These are phyloP conservation scores for Macrosteles quadrilineatus DNA, from an alignment of 1,140 invertebrate genomes.

Conservation along the genomic window DNA sequence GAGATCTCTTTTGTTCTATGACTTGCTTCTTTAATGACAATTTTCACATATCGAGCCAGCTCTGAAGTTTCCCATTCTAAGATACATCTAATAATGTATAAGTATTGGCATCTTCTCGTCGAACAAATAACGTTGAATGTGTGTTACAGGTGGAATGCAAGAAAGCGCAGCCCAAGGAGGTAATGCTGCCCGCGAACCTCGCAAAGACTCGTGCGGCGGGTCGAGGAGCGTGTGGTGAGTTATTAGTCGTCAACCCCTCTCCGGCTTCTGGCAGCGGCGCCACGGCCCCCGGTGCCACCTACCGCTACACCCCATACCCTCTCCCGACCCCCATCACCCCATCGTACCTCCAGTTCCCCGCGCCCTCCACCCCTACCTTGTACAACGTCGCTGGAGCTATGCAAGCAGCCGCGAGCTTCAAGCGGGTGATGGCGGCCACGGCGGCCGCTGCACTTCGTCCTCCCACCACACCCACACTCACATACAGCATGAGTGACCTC, in stretches of 20 bases:
- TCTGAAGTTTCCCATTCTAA: too few species aligned
- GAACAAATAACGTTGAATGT: too few species aligned
- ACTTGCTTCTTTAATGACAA: too few species aligned
- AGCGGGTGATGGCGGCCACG: slow-evolving; percentile 50
- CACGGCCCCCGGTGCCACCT: slow-evolving; percentile 54
- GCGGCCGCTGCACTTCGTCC: slow-evolving; percentile 50
- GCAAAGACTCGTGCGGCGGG: slow-evolving; percentile 90
- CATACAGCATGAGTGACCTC: slow-evolving; percentile 68
- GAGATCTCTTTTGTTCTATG: too few species aligned
- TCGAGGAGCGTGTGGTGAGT: slow-evolving; percentile 94
- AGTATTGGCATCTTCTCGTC: too few species aligned
- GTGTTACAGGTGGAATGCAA: slow-evolving; percentile 95
- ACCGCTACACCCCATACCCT: slow-evolving; percentile 59
- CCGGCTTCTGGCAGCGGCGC: slow-evolving; percentile 55
- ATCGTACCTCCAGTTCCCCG: slow-evolving; percentile 30
- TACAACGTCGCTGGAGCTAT: slow-evolving; percentile 57
- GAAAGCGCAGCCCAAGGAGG: slow-evolving; percentile 99
- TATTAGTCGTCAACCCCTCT: slow-evolving; percentile 51
- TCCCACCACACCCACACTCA: slow-evolving; percentile 55
- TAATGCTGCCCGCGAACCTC: slow-evolving; percentile 94
- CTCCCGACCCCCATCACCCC: slow-evolving; percentile 51
- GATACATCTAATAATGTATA: too few species aligned
- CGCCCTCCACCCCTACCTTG: slow-evolving; percentile 45
- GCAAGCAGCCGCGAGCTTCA: slow-evolving; percentile 55
- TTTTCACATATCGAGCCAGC: too few species aligned